Percentiles rank a stretch among this genome's conserved stretches.
phyloP scores from a whole-genome alignment of 1,140 invertebrate species.

The Zophobas atratus region DNA sequence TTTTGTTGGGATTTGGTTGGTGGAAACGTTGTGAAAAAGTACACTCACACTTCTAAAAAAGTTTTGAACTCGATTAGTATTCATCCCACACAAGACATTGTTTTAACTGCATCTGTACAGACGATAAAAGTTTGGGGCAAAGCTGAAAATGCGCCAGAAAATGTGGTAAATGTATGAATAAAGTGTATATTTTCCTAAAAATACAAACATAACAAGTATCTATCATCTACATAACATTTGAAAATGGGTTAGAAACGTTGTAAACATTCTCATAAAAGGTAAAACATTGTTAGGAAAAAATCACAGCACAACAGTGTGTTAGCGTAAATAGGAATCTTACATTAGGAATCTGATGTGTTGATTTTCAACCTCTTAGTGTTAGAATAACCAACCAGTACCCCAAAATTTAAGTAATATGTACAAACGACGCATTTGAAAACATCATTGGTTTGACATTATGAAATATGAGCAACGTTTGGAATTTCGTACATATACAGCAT shows the following conservation, averaged over 20 bases:
- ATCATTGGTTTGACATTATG: no score
- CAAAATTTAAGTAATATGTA: no score
- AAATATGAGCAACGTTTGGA: conserved; percentile 14
- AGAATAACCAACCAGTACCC: no score
- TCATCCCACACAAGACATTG: conserved; percentile 79
- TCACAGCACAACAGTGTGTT: conserved; percentile 28
- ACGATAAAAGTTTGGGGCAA: conserved; percentile 74
- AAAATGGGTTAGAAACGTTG: conserved; percentile 12
- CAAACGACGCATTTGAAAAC: no score
- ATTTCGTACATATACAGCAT: neutral
- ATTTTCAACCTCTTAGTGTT: no score
- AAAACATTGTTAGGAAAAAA: conserved; percentile 15
- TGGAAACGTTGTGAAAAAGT: conserved; percentile 73
- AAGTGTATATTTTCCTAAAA: conserved; percentile 37
- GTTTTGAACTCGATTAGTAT: conserved; percentile 80
- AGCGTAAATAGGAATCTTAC: conserved; percentile 30
- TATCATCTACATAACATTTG: conserved; percentile 29
- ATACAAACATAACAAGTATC: conserved; percentile 32
- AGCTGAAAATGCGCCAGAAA: conserved; percentile 27
- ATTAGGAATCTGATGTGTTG: neutral
- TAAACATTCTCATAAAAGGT: conserved; percentile 36
- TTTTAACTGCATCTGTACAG: conserved; percentile 77
- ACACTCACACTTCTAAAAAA: conserved; percentile 68
- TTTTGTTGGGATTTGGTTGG: conserved; percentile 92
- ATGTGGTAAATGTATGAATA: conserved; percentile 22